Percentiles rank a stretch among this genome's conserved stretches.
Evolutionary conservation across 2,797 vertebrate genomes (phyloP).

Genomic region (Coregonus suidteri): DNA sequence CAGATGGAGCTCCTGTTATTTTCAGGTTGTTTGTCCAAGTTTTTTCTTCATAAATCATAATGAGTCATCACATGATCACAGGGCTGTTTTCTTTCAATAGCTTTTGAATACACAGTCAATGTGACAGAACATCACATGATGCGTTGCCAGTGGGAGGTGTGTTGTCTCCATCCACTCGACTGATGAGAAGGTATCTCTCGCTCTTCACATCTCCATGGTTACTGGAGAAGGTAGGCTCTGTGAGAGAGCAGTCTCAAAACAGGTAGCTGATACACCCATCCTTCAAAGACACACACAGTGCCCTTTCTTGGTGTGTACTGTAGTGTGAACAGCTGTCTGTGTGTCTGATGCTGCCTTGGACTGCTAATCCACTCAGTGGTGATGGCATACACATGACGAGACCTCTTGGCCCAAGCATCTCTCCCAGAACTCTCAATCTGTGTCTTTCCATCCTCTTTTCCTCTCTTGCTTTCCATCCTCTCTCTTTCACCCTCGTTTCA

Average conservation of each 20-base stretch:
- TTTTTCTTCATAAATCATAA: background rate
- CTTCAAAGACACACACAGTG: conserved; percentile 18
- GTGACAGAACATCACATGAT: conserved; percentile 57
- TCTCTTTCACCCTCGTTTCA: background rate
- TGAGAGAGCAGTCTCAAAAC: conserved; percentile 58
- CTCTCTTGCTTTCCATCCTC: background rate
- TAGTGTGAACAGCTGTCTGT: conserved; percentile 25
- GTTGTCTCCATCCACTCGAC: conserved; percentile 6
- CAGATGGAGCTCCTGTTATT: background rate
- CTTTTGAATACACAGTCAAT: conserved; percentile 18
- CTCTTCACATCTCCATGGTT: conserved; percentile 70
- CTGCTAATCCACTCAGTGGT: conserved; percentile 46
- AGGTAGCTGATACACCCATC: conserved; percentile 57
- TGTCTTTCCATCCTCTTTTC: background rate
- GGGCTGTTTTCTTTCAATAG: background rate
- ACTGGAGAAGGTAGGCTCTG: conserved; percentile 59
- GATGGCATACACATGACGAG: conserved; percentile 35
- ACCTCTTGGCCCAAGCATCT: conserved; percentile 5
- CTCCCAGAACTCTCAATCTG: conserved; percentile 6
- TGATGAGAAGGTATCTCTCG: conserved; percentile 37
- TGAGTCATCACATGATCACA: conserved; percentile 32
- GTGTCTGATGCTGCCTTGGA: conserved; percentile 8
- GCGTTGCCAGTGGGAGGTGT: conserved; percentile 39
- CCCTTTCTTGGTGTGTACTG: conserved; percentile 14
- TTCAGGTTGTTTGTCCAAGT: conserved; percentile 20